phyloP scores from a whole-genome alignment of 2,888 invertebrate genomes.

The Tiliacea aurago region DNA sequence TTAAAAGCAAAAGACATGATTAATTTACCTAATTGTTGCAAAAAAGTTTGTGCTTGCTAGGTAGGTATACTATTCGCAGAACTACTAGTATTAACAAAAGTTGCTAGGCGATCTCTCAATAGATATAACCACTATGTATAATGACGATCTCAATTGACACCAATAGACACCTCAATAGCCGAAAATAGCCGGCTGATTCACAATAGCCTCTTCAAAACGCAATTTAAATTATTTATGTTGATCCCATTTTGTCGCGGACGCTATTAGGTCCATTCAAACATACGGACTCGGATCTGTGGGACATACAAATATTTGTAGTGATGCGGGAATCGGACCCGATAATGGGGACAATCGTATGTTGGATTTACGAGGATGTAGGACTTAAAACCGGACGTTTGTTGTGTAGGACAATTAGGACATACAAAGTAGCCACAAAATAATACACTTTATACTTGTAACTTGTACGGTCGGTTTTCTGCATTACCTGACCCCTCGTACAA shows the following conservation, averaged over 20 bases:
- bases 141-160: slow-evolving; percentile 35
- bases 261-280: slow-evolving; percentile 30
- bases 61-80: no score
- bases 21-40: no score
- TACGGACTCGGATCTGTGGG: background rate
- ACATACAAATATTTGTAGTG: slow-evolving; percentile 32
- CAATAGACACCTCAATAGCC: slow-evolving; percentile 13
- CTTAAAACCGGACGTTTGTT: background rate
- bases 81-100: no score
- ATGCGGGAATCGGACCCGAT: background rate
- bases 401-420: background rate
- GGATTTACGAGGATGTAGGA: background rate
- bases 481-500: no score
- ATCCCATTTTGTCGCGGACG: slow-evolving; percentile 8
- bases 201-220: slow-evolving; percentile 31
- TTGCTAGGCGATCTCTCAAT: no score
- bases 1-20: no score
- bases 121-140: background rate
- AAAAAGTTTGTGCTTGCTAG: no score
- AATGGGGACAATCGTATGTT: slow-evolving; percentile 2
- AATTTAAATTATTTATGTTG: slow-evolving; percentile 34
- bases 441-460: no score
- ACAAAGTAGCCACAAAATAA: background rate
- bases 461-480: no score
- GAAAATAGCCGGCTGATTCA: slow-evolving; percentile 12